Evolutionary conservation across 2,888 invertebrate species (phyloP).

Genomic region (Imbricaverruca yamaguchii): DNA sequence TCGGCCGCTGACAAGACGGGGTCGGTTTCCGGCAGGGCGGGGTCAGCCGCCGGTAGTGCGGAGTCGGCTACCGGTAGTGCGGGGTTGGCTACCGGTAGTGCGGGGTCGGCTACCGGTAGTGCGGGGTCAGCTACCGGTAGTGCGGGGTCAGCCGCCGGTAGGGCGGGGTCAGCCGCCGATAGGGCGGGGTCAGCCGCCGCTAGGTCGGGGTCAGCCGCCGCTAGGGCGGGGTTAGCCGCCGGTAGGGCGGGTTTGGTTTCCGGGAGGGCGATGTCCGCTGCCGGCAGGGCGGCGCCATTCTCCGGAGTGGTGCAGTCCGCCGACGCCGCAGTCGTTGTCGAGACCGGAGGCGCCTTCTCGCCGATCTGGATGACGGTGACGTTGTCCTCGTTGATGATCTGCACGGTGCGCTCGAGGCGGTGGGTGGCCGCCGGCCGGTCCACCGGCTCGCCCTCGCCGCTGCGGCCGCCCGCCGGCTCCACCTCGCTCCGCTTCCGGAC

Average conservation of each 20-base stretch:
- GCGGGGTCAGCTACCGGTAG: background rate
- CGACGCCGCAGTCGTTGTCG: no score
- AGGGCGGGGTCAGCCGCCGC: background rate
- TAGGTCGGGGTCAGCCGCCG: background rate
- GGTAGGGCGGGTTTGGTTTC: no score
- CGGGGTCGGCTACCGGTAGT: background rate
- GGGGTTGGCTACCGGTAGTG: background rate
- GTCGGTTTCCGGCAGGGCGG: background rate
- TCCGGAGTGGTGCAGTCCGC: no score
- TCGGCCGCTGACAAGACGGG: no score
- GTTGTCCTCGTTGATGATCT: conserved; percentile 21
- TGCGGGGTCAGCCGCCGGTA: no score
- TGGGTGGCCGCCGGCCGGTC: background rate
- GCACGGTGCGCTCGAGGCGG: conserved; percentile 1
- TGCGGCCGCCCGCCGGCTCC: background rate
- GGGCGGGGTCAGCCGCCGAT: background rate
- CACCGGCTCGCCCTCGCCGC: background rate
- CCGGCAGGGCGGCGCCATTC: no score
- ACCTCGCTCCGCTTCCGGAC: background rate
- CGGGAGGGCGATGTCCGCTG: no score
- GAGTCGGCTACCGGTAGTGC: no score
- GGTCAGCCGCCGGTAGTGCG: no score
- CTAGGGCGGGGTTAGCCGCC: background rate
- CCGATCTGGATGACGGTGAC: conserved; percentile 22
- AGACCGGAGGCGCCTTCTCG: conserved; percentile 1